Conservation (phyloP, 2,888 invertebrate genomes). For the Zaprionus bogoriensis region DNA sequence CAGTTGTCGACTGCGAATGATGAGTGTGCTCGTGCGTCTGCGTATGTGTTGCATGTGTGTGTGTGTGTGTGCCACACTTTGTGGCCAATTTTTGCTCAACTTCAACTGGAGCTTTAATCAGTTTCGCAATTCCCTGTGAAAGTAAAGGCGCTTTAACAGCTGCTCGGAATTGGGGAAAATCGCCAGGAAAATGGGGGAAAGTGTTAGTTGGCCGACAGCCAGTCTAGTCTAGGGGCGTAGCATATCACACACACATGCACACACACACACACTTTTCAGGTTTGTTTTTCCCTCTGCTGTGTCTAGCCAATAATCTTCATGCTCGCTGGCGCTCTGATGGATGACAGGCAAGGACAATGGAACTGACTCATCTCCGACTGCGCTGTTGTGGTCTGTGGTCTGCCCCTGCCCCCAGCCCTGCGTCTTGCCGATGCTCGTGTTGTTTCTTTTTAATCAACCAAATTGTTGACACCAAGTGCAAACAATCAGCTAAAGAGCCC, state of each 20-base stretch:
- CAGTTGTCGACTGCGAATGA: constrained; percentile 48
- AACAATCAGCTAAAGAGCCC: constrained; percentile 67
- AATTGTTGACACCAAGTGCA: constrained; percentile 71
- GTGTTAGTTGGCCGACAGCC: constrained; percentile 65
- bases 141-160: constrained; percentile 24
- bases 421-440: constrained; percentile 5
- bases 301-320: constrained; percentile 60
- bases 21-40: too few species aligned
- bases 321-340: constrained; percentile 55
- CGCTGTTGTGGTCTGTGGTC: neutral
- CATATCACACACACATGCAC: constrained; percentile 3
- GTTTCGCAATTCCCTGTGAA: constrained; percentile 23
- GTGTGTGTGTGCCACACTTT: constrained; percentile 15
- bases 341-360: constrained; percentile 60
- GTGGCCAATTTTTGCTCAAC: neutral
- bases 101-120: constrained; percentile 5
- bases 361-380: constrained; percentile 62
- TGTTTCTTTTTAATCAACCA: constrained; percentile 72
- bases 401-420: neutral
- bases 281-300: constrained; percentile 10
- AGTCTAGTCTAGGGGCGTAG: constrained; percentile 53
- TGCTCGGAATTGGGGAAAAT: constrained; percentile 1
- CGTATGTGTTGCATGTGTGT: constrained; percentile 20
- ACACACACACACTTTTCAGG: neutral
- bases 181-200: neutral